phyloP scores from a whole-genome alignment of 2,797 vertebrate species.

The Notolepis coatsorum region DNA sequence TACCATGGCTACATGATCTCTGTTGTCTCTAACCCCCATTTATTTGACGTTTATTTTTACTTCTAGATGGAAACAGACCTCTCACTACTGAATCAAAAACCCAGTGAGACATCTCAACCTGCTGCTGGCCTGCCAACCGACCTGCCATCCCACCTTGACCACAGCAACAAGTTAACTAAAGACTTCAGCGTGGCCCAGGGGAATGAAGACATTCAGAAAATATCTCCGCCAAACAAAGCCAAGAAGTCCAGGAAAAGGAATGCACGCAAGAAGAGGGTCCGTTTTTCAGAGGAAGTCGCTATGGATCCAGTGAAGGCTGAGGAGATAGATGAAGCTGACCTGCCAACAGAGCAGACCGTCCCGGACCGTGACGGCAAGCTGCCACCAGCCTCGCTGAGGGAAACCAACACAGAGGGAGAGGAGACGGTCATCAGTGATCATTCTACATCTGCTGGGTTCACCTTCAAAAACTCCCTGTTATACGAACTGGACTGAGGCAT shows the following conservation, averaged over 20 bases:
- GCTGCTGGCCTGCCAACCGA: background rate
- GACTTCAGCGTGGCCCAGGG: background rate
- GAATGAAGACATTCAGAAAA: background rate
- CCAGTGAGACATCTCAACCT: slow-evolving; percentile 18
- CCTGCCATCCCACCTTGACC: background rate
- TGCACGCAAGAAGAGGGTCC: background rate
- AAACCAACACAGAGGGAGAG: slow-evolving; percentile 79
- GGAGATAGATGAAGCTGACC: slow-evolving; percentile 57
- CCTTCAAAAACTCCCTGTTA: slow-evolving; percentile 86
- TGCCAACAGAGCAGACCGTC: slow-evolving; percentile 1
- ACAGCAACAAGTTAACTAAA: background rate
- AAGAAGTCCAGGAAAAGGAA: slow-evolving; percentile 1
- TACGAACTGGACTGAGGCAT: slow-evolving; percentile 87
- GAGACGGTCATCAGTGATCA: slow-evolving; percentile 79
- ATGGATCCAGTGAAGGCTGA: slow-evolving; percentile 7
- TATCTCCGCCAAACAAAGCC: background rate
- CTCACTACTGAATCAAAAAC: background rate
- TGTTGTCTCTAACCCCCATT: background rate
- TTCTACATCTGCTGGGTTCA: slow-evolving; percentile 78
- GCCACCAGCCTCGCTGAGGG: slow-evolving; percentile 59
- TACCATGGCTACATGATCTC: background rate
- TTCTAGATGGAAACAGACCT: slow-evolving; percentile 41
- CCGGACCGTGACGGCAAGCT: background rate
- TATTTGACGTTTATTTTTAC: no score
- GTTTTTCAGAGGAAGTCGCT: slow-evolving; percentile 21